Percentiles rank a stretch among this genome's conserved stretches.
Conservation (phyloP, 1,140 invertebrate genomes). For the Augochlora pura region DNA sequence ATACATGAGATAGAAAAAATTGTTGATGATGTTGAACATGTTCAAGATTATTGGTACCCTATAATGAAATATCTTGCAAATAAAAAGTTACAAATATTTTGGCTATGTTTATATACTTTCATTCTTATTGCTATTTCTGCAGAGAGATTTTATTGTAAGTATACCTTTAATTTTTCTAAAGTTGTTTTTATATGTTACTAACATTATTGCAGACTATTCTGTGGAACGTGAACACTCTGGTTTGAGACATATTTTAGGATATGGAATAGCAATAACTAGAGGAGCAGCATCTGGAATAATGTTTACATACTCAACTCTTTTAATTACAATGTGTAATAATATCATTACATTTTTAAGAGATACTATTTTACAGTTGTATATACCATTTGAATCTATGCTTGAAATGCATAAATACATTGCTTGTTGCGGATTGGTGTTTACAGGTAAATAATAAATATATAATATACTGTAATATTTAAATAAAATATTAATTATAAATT, state of each 20-base stretch:
- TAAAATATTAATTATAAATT: not conserved
- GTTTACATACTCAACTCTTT: not conserved
- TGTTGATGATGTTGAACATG: not conserved
- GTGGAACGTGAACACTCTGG: not conserved
- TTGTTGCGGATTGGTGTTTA: not conserved
- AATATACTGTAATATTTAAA: not conserved
- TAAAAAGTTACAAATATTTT: conserved; percentile 4
- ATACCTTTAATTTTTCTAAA: not conserved
- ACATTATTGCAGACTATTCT: not conserved
- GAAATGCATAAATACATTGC: conserved; percentile 2
- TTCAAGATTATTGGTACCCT: not conserved
- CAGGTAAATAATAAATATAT: not conserved
- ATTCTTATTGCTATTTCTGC: not conserved
- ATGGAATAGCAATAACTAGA: not conserved
- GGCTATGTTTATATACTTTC: conserved; percentile 1
- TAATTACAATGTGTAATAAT: conserved; percentile 4
- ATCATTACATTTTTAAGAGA: not conserved
- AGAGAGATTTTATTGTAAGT: not conserved
- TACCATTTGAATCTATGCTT: not conserved
- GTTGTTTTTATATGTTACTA: not conserved
- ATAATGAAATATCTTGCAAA: conserved; percentile 2
- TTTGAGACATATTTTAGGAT: not conserved
- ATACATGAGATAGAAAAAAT: not conserved
- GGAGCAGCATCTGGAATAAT: conserved; percentile 1
- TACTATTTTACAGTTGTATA: not conserved